Evolutionary conservation across 2,888 invertebrate genomes (phyloP).

Genomic region (Elegia similella): DNA sequence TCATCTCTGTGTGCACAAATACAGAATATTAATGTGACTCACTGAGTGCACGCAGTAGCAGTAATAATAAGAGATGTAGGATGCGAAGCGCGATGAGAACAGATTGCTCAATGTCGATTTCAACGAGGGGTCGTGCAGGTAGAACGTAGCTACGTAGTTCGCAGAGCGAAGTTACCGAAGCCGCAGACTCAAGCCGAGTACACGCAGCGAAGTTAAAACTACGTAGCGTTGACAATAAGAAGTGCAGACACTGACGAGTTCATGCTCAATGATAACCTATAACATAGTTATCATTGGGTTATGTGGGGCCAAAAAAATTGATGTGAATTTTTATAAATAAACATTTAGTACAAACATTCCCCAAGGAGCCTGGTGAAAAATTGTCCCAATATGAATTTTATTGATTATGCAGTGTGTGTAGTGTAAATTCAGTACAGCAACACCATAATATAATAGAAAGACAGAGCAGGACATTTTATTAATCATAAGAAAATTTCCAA

Average conservation of each 20-base stretch:
- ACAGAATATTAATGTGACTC: slow-evolving; percentile 76
- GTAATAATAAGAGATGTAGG: slow-evolving; percentile 76
- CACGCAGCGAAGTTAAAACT: slow-evolving; percentile 78
- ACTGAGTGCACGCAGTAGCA: slow-evolving; percentile 81
- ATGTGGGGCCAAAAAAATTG: slow-evolving; percentile 61
- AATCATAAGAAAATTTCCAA: too few species aligned
- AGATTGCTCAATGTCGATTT: slow-evolving; percentile 70
- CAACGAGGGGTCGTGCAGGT: slow-evolving; percentile 73
- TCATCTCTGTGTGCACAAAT: slow-evolving; percentile 65
- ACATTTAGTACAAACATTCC: slow-evolving; percentile 21
- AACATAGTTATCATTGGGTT: slow-evolving; percentile 82
- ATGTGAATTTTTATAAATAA: slow-evolving; percentile 58
- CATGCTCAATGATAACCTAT: slow-evolving; percentile 82
- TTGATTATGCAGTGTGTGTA: too few species aligned
- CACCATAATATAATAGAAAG: too few species aligned
- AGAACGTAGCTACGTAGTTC: slow-evolving; percentile 76
- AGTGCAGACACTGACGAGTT: slow-evolving; percentile 80
- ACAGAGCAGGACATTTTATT: too few species aligned
- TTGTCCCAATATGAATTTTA: too few species aligned
- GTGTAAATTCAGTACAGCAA: too few species aligned
- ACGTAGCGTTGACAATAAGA: slow-evolving; percentile 81
- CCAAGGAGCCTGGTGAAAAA: too few species aligned
- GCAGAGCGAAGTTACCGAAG: slow-evolving; percentile 75
- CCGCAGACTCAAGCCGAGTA: slow-evolving; percentile 72
- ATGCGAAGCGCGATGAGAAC: slow-evolving; percentile 69